Base-by-base conservation (phyloP, 2,797 vertebrate species). In the Melanotaenia pygmaea region DNA sequence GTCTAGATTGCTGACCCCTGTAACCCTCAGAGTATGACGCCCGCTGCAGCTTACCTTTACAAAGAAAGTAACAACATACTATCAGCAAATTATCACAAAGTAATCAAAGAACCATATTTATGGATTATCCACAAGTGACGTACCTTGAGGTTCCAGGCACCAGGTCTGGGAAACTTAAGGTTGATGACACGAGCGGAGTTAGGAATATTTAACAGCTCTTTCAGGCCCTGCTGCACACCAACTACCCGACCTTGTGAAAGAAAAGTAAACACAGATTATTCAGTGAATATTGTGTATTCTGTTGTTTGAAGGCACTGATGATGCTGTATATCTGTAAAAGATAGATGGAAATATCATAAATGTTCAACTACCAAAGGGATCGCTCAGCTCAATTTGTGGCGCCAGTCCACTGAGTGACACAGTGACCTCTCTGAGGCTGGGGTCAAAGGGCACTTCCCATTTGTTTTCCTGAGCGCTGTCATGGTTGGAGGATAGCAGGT, bases 351-450 rank as follows among this genome's bases (percentile, higher is more conserved):
- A 65, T n/a, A 5, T 47, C 24, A 56, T 58, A 67, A 63, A 35
- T 38, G 34, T 9, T 32, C 37, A 1, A 74, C 0, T 94, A 99
- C 97, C 97, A 57, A 95, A 77, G 0, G 97, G 97, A 82, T 99
- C 97, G 2, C 26, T 89, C 73, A 99, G 95, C 89, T 96, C 92
- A 0, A 99, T 96, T 64, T 90, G 86, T 0, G 97, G 97, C 0
- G 94, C 93, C 0, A 96, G 97, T 24, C 98, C 98, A 0, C 98
- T 99, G 66, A 99, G 92, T 1, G 98, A 97, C 81, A 99, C 94
- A 0, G 97, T 98, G 89, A 99, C 96, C 83, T 99, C 97, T 88
- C 95, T 95, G 59, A 99, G 94, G 85, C 96, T 98, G 62, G 96
- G 92, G 88, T 99, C 97, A 35, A 99, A 95, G 76, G 96, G 96